These are phyloP conservation scores for Sebastes taczanowskii DNA, from an alignment of 2,797 vertebrate species.

Conservation along the genomic window DNA sequence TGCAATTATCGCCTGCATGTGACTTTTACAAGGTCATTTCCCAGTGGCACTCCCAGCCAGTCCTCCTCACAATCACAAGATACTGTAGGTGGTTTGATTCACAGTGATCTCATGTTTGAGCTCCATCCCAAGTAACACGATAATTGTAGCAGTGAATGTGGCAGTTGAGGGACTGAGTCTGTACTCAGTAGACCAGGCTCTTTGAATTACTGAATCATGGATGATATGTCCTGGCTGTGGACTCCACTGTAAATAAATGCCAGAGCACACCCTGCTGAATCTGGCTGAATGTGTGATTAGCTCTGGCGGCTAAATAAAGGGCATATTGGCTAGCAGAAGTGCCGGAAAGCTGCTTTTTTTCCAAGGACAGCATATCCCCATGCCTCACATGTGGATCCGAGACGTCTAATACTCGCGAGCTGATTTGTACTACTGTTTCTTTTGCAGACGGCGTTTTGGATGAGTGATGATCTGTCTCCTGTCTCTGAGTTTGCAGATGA, in stretches of 20 bases:
- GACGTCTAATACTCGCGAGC: constrained; percentile 40
- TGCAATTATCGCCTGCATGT: constrained; percentile 43
- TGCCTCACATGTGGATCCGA: constrained; percentile 62
- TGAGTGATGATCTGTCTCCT: constrained; percentile 54
- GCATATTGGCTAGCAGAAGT: constrained; percentile 48
- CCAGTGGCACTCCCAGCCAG: constrained; percentile 17
- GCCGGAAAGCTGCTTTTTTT: constrained; percentile 46
- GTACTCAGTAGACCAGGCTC: constrained; percentile 40
- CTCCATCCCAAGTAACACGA: constrained; percentile 41
- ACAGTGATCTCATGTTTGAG: constrained; percentile 60
- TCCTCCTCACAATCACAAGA: constrained; percentile 23
- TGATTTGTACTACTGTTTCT: constrained; percentile 66
- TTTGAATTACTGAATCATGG: constrained; percentile 59
- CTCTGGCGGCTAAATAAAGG: constrained; percentile 69
- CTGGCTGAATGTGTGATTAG: constrained; percentile 62
- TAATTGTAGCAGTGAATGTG: constrained; percentile 58
- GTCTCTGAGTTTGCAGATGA: constrained; percentile 30
- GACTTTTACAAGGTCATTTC: constrained; percentile 57
- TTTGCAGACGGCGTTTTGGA: constrained; percentile 40
- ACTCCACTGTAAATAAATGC: constrained; percentile 58
- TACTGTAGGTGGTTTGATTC: constrained; percentile 34
- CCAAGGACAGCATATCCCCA: constrained; percentile 47
- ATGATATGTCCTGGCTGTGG: constrained; percentile 62
- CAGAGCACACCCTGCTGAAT: constrained; percentile 74
- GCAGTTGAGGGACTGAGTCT: constrained; percentile 44